phyloP scores from a whole-genome alignment of 2,888 invertebrate genomes.

The Lasiommata megera region DNA sequence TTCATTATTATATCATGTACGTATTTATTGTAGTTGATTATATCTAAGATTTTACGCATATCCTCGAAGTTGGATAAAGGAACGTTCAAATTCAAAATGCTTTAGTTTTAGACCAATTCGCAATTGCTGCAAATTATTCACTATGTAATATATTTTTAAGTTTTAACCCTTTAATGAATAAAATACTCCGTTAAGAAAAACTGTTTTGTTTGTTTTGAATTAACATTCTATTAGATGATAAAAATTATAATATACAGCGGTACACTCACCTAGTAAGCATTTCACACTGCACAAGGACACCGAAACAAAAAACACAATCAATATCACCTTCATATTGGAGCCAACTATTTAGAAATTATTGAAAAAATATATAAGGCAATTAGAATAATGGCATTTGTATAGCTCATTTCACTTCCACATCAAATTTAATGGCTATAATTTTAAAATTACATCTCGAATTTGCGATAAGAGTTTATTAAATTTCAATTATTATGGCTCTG shows the following conservation, averaged over 20 bases:
- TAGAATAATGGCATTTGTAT: background rate
- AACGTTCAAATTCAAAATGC: too few relatives aligned
- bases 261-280: constrained; percentile 3
- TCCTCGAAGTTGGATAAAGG: too few relatives aligned
- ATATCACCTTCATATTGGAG: background rate
- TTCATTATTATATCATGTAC: too few relatives aligned
- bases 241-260: too few relatives aligned
- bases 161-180: too few relatives aligned
- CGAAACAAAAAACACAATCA: background rate
- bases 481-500: background rate
- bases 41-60: too few relatives aligned
- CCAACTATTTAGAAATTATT: constrained; percentile 5
- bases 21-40: too few relatives aligned
- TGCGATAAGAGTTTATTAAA: constrained; percentile 10
- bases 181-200: too few relatives aligned
- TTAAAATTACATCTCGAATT: constrained; percentile 2
- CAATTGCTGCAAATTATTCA: too few relatives aligned
- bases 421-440: constrained; percentile 1
- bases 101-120: too few relatives aligned
- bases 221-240: background rate
- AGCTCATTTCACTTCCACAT: background rate
- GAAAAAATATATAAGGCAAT: background rate
- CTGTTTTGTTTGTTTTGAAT: too few relatives aligned
- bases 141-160: too few relatives aligned
- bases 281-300: background rate